Evolutionary conservation across 2,888 invertebrate species (phyloP), one percentile per base, ranked within the genome.

Genomic region (Drosophila rubida): DNA sequence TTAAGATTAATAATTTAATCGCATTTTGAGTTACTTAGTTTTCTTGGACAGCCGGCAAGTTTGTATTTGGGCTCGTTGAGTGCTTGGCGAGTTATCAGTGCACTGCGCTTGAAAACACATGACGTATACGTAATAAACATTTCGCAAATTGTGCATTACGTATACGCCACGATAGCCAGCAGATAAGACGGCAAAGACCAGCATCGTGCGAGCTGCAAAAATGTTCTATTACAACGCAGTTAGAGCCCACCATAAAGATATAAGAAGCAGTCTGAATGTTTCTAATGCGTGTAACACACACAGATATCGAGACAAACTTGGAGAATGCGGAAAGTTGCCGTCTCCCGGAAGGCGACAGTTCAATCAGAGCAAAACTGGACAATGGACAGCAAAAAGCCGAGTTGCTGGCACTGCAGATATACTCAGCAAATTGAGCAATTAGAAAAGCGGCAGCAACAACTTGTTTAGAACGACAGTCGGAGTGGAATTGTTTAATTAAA

Each of bases 71-170:
- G 57, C 27, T 13, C 44, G 27, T 45, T 45, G 13, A 50, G 30
- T 51, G 37, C 19, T 45, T n/a, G 6, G 25, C 9, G n/a, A 11
- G 49, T 46, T 66, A 46, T 51, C 55, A 50, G 49, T 50, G 30
- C 44, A 32, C 32, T n/a, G 42, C 13, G 2, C 6, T 19, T 35
- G 16, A 27, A 51, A 58, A 60, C 69, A 78, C 78, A 66, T 57
- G 68, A 66, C 78, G 81, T 74, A 78, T 70, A 62, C 70, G 70
- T 66, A 68, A 80, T 70, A 58, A 44, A 64, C 23, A 55, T 16
- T 48, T 46, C 57, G 27, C 22, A 69, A 58, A 61, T 45, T 62
- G 32, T 69, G 46, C 58, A 75, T 75, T 78, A 75, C 79, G 75
- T 78, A 75, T 78, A 75, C 69, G 75, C 64, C 11, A 45, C 41